Percentiles rank a stretch among this genome's conserved stretches.
Conservation (phyloP, 2,113 vertebrate genomes). For the Smithornis capensis region DNA sequence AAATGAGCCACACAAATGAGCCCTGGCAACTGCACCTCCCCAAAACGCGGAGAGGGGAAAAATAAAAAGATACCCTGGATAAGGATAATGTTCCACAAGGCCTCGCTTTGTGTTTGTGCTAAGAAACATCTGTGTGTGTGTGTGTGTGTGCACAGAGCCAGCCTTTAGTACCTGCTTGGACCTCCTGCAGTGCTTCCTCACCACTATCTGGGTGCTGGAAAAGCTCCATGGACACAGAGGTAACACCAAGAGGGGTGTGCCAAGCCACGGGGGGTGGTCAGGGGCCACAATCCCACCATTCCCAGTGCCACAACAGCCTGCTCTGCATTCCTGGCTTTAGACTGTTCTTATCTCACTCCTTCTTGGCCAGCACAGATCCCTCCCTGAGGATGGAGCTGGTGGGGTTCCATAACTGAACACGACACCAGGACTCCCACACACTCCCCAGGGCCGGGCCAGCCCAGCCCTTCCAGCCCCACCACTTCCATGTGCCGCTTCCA, state of each 20-base stretch:
- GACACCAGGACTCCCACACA: constrained; percentile 20
- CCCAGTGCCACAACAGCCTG: fast-evolving
- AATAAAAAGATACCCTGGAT: fast-evolving
- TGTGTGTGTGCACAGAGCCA: neutral
- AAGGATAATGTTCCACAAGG: fast-evolving
- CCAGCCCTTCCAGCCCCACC: neutral
- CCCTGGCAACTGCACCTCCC: neutral
- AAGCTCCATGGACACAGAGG: neutral
- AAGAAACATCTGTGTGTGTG: neutral
- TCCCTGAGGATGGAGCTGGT: neutral
- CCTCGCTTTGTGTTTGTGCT: neutral
- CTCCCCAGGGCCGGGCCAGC: neutral
- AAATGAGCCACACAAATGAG: neutral
- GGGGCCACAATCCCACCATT: fast-evolving
- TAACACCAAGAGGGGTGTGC: fast-evolving
- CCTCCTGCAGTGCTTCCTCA: neutral
- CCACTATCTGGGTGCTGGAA: neutral
- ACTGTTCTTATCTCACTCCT: neutral
- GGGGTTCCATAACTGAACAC: neutral
- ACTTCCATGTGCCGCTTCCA: neutral
- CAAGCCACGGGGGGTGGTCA: too few species aligned
- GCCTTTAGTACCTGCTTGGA: neutral
- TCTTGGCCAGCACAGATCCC: neutral
- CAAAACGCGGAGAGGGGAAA: neutral
- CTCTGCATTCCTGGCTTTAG: neutral